A percentile compares a stretch with the other conserved stretches of the same genome.
These are phyloP conservation scores for Lepidurus packardi DNA, from an alignment of 1,140 invertebrate species.

Conservation along the genomic window DNA sequence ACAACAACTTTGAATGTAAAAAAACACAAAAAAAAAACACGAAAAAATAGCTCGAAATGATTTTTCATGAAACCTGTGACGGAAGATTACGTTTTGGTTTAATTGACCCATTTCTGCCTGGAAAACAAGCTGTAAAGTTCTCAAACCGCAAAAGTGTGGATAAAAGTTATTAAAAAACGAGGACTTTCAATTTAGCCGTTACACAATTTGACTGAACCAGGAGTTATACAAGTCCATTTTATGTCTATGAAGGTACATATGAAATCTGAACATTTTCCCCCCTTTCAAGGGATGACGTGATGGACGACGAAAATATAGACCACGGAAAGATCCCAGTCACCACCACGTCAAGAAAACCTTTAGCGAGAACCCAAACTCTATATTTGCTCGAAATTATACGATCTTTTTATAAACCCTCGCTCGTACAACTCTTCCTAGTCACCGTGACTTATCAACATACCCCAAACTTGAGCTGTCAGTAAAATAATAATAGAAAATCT, in stretches of 20 bases:
- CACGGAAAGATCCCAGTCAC: not conserved
- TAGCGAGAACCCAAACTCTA: not conserved
- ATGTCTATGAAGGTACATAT: not conserved
- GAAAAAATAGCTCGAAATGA: too few relatives aligned
- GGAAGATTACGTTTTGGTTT: too few relatives aligned
- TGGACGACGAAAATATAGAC: slow-evolving; percentile 6
- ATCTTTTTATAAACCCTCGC: not conserved
- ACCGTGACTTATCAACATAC: not conserved
- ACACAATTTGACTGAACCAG: not conserved
- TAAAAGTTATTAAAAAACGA: too few relatives aligned
- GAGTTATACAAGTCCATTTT: not conserved
- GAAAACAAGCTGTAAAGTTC: too few relatives aligned
- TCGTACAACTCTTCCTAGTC: not conserved
- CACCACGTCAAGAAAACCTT: not conserved
- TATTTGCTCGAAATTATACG: not conserved
- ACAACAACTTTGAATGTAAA: too few relatives aligned
- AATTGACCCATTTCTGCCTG: too few relatives aligned
- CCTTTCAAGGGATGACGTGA: not conserved
- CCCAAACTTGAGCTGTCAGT: too few relatives aligned
- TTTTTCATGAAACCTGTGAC: too few relatives aligned
- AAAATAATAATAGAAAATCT: too few relatives aligned
- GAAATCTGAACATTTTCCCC: not conserved
- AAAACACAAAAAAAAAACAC: too few relatives aligned
- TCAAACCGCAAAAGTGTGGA: too few relatives aligned
- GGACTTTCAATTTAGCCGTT: too few relatives aligned